These are phyloP conservation scores for Psilanteris sp. DNA, from an alignment of 1,140 invertebrate species.

Conservation along the genomic window DNA sequence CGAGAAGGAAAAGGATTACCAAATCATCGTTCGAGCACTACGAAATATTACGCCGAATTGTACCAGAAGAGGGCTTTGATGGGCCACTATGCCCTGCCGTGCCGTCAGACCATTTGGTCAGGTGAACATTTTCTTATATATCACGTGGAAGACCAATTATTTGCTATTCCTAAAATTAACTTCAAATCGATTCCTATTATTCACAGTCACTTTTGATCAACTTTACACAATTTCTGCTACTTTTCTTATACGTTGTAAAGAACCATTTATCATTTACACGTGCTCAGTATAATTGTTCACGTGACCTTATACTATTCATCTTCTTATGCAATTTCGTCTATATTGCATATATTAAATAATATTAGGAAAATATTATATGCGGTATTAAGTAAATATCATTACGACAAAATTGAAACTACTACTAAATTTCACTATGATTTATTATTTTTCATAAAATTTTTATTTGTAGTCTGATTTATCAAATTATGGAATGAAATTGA, in stretches of 20 bases:
- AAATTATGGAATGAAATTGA: no score
- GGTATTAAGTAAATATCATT: constrained; percentile 29
- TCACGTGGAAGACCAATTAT: constrained; percentile 69
- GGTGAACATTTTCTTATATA: constrained; percentile 55
- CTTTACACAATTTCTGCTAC: constrained; percentile 24
- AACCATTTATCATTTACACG: constrained; percentile 52
- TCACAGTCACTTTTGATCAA: constrained; percentile 59
- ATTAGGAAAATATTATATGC: constrained; percentile 9
- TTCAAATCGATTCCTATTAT: constrained; percentile 68
- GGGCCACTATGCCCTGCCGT: constrained; percentile 69
- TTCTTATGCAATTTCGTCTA: constrained; percentile 21
- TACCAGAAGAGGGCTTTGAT: constrained; percentile 14
- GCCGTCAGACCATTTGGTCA: constrained; percentile 66
- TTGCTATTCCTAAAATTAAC: constrained; percentile 75
- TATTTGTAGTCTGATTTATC: no score
- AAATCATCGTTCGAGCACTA: constrained; percentile 63
- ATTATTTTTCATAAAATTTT: no score
- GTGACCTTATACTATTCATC: constrained; percentile 35
- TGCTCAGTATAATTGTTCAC: constrained; percentile 37
- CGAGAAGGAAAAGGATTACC: constrained; percentile 65
- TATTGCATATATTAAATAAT: constrained; percentile 24
- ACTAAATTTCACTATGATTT: no score
- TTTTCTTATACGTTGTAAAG: constrained; percentile 16
- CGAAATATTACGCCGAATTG: constrained; percentile 56
- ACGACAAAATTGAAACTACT: no score